Evolutionary conservation across 2,888 invertebrate species (phyloP).

Genomic region (Gortyna flavago): DNA sequence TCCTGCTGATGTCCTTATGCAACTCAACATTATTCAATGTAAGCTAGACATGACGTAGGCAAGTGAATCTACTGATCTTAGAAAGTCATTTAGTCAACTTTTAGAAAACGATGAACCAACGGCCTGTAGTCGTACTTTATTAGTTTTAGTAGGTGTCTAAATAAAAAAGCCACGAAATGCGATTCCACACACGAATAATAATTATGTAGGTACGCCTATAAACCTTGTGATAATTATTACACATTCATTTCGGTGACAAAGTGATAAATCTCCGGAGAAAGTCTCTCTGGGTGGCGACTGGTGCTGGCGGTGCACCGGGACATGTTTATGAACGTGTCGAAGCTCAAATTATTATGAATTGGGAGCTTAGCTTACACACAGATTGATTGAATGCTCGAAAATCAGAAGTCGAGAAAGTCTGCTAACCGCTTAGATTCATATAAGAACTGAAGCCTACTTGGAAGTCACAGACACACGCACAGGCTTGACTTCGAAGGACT

Average conservation of each 20-base stretch:
- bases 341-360: slow-evolving; percentile 50
- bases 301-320: background rate
- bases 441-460: background rate
- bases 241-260: slow-evolving; percentile 45
- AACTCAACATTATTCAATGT: background rate
- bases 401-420: background rate
- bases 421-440: background rate
- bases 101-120: background rate
- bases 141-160: background rate
- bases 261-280: slow-evolving; percentile 48
- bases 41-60: background rate
- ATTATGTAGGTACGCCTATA: slow-evolving; percentile 29
- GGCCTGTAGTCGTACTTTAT: slow-evolving; percentile 1
- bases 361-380: slow-evolving; percentile 25
- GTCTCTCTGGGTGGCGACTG: slow-evolving; percentile 23
- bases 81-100: background rate
- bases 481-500: background rate
- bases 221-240: slow-evolving; percentile 49
- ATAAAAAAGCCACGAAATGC: slow-evolving; percentile 9
- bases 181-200: slow-evolving; percentile 11
- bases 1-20: too few relatives aligned
- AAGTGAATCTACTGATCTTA: background rate
- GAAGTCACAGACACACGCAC: background rate
- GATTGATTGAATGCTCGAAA: slow-evolving; percentile 20
- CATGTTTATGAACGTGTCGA: slow-evolving; percentile 12